Evolutionary conservation across 2,888 invertebrate genomes (phyloP).

Genomic region (Phalangium opilio): DNA sequence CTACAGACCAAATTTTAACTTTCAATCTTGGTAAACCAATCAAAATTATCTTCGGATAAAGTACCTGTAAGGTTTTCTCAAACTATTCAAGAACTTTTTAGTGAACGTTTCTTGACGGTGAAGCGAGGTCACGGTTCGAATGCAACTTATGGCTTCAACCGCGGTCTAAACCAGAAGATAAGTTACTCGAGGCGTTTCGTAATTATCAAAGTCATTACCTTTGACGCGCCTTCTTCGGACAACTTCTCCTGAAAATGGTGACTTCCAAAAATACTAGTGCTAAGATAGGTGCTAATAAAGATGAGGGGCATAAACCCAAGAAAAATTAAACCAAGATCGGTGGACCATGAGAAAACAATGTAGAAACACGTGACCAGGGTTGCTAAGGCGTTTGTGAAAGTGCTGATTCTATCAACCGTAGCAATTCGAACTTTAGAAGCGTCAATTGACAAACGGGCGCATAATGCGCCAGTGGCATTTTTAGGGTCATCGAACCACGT

Average conservation of each 20-base stretch:
- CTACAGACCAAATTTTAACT: too few species aligned
- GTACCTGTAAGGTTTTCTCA: too few species aligned
- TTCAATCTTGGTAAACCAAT: too few species aligned
- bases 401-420: conserved; percentile 55
- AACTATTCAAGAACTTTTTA: too few species aligned
- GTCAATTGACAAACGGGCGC: conserved; percentile 52
- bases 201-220: too few species aligned
- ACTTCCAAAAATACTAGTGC: conserved; percentile 46
- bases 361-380: conserved; percentile 39
- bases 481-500: conserved; percentile 52
- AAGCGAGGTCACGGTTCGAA: conserved; percentile 42
- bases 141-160: conserved; percentile 56
- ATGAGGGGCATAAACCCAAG: conserved; percentile 50
- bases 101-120: conserved; percentile 47
- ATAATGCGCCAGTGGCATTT: conserved; percentile 53
- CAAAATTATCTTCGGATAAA: too few species aligned
- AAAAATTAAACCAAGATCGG: conserved; percentile 54
- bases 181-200: too few species aligned
- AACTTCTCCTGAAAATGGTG: conserved; percentile 43
- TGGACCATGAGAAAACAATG: conserved; percentile 49
- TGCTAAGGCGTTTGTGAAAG: conserved; percentile 45
- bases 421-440: conserved; percentile 65
- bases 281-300: conserved; percentile 47
- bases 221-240: conserved; percentile 49
- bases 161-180: too few species aligned